These are phyloP conservation scores for Cygnus olor DNA, from an alignment of 2,797 vertebrate species.

Conservation along the genomic window DNA sequence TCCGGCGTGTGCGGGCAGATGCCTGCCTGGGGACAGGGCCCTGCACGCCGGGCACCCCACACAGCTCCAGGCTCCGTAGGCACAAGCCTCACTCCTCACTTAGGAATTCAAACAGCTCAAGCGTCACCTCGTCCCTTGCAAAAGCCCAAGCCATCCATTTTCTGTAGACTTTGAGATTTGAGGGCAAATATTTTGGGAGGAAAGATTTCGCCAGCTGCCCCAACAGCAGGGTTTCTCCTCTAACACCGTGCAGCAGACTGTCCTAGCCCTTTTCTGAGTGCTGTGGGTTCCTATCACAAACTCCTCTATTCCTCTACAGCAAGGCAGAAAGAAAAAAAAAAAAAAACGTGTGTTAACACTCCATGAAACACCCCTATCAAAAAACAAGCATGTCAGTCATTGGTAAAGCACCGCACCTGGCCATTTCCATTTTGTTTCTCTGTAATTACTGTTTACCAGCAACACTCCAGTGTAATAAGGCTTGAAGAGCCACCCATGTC, in stretches of 20 bases:
- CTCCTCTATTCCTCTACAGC: background rate
- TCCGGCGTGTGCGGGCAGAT: background rate
- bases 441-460: background rate
- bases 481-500: background rate
- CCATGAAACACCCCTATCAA: background rate
- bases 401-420: background rate
- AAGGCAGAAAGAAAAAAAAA: background rate
- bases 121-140: background rate
- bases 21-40: background rate
- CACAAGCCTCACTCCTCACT: background rate
- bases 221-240: accelerated
- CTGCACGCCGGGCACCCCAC: accelerated
- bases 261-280: background rate
- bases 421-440: background rate
- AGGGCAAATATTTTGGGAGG: background rate
- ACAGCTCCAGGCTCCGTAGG: background rate
- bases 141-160: background rate
- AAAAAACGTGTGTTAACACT: background rate
- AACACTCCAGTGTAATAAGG: background rate
- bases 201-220: background rate
- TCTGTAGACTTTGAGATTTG: background rate
- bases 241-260: background rate
- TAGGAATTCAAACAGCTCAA: background rate
- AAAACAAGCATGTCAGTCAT: accelerated
- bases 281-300: background rate